Conservation (phyloP, 2,113 vertebrate species). For the Psilopogon haemacephalus region DNA sequence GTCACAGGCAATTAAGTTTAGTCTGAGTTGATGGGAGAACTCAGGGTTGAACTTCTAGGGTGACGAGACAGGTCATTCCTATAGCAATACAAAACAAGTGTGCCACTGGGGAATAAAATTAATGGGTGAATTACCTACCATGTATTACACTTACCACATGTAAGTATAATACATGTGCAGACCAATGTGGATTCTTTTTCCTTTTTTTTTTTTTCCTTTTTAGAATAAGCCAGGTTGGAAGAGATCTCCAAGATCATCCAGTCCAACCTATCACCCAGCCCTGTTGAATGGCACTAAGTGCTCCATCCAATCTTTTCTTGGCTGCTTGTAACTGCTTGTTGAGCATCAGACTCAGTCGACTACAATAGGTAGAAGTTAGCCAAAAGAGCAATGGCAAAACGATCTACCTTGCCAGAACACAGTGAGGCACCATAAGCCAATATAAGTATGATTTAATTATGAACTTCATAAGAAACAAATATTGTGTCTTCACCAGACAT, state of each 20-base stretch:
- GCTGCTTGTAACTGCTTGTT: too few relatives aligned
- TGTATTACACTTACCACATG: too few relatives aligned
- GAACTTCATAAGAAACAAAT: neutral
- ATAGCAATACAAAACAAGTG: neutral
- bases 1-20: neutral
- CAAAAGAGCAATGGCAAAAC: neutral
- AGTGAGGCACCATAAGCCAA: slow-evolving; percentile 24
- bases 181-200: neutral
- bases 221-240: too few relatives aligned
- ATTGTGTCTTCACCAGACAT: neutral
- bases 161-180: neutral
- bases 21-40: neutral
- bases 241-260: too few relatives aligned
- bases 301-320: too few relatives aligned
- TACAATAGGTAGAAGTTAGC: neutral
- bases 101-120: neutral
- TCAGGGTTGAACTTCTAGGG: neutral
- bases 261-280: too few relatives aligned
- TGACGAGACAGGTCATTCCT: neutral
- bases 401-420: neutral
- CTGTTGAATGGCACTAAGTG: too few relatives aligned
- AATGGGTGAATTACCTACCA: neutral
- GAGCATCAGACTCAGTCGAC: neutral
- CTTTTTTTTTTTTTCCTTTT: too few relatives aligned
- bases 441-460: slow-evolving; percentile 39